phyloP scores from a whole-genome alignment of 2,113 vertebrate genomes.

The Dromaius novaehollandiae region DNA sequence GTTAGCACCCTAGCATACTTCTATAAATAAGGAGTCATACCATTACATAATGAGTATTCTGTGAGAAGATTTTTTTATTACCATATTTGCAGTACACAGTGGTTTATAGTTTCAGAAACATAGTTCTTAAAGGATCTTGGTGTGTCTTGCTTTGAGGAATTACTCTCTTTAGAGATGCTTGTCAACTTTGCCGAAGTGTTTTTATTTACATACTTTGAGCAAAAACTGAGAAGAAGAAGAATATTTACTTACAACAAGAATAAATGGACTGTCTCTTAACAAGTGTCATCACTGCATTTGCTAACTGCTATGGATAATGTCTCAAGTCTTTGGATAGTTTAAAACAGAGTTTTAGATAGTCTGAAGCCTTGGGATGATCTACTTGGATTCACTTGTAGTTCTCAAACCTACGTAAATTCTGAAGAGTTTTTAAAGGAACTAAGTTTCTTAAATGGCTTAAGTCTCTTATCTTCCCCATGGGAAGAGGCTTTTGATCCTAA shows the following conservation, averaged over 20 bases:
- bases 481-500: accelerated
- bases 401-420: accelerated
- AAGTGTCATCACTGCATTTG: background rate
- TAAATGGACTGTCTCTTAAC: background rate
- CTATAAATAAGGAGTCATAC: background rate
- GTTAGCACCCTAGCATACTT: background rate
- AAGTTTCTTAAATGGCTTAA: background rate
- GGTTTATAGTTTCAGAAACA: background rate
- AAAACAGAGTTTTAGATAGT: accelerated
- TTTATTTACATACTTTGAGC: background rate
- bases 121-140: background rate
- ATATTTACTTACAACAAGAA: background rate
- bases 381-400: accelerated
- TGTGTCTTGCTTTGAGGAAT: background rate
- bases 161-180: background rate
- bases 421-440: accelerated
- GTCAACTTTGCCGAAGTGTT: background rate
- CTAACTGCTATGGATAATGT: accelerated
- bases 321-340: background rate
- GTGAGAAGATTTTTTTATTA: background rate
- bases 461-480: background rate
- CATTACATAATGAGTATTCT: accelerated
- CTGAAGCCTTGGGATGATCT: accelerated
- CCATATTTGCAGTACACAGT: background rate
- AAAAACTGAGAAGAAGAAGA: background rate